Conservation (phyloP, 2,888 invertebrate genomes). For the Bugula neritina region DNA sequence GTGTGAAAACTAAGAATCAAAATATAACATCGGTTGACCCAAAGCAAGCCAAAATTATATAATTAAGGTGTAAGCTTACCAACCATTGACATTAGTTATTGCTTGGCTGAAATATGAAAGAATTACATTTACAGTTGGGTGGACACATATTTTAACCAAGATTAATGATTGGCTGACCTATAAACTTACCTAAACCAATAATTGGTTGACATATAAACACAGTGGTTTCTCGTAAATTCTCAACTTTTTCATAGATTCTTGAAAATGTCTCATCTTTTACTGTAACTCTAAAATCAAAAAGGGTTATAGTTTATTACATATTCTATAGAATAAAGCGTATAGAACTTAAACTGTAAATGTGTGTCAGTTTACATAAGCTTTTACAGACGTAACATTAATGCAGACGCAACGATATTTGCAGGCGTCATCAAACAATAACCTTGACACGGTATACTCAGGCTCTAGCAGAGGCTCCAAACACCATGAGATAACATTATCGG, state of each 20-base stretch:
- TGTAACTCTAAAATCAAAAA: background rate
- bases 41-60: too few relatives aligned
- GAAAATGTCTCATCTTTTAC: background rate
- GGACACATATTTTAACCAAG: background rate
- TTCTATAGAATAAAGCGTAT: too few relatives aligned
- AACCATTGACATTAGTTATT: background rate
- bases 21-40: too few relatives aligned
- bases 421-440: background rate
- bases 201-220: slow-evolving; percentile 18
- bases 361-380: background rate
- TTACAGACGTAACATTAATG: background rate
- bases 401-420: background rate
- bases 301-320: background rate
- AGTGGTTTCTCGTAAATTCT: background rate
- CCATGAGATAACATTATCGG: background rate
- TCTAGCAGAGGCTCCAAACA: slow-evolving; percentile 10
- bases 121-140: background rate
- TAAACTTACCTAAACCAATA: slow-evolving; percentile 2
- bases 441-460: background rate
- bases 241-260: background rate
- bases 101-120: background rate
- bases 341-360: too few relatives aligned
- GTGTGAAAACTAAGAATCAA: too few relatives aligned
- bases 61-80: background rate
- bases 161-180: too few relatives aligned